Evolutionary conservation across 1,140 invertebrate species (phyloP).

Genomic region (Branchinecta lindahli): DNA sequence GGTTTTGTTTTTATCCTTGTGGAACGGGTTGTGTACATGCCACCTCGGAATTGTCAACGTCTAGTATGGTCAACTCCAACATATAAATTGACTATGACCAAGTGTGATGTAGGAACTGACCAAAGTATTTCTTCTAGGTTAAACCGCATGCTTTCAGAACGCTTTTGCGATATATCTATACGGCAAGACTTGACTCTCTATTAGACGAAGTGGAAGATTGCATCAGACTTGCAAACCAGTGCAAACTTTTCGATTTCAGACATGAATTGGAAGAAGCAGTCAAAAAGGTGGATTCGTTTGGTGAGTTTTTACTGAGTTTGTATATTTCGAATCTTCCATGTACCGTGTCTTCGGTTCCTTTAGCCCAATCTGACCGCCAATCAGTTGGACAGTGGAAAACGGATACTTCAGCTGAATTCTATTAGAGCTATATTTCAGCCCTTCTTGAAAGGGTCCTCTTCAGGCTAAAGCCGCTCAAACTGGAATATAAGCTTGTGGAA

Average conservation of each 20-base stretch:
- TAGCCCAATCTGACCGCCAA: conserved; percentile 1
- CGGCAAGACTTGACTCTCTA: conserved; percentile 32
- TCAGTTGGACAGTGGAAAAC: no score
- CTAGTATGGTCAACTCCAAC: no score
- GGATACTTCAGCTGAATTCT: no score
- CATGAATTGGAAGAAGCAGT: conserved; percentile 30
- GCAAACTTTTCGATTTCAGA: conserved; percentile 30
- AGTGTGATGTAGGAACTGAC: no score
- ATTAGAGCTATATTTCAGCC: no score
- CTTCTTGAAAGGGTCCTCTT: no score
- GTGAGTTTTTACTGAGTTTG: conserved; percentile 27
- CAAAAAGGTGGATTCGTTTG: conserved; percentile 31
- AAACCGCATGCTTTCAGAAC: conserved; percentile 31
- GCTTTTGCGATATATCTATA: conserved; percentile 36
- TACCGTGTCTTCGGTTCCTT: neutral
- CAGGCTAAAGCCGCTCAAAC: no score
- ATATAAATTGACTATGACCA: no score
- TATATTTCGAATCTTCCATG: neutral
- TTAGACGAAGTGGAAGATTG: conserved; percentile 32
- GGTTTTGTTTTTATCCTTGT: no score
- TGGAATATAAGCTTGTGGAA: no score
- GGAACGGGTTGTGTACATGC: no score
- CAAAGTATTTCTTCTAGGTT: conserved; percentile 21
- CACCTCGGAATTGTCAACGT: no score
- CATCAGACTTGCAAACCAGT: conserved; percentile 33